Evolutionary conservation across 2,113 vertebrate genomes (phyloP).

Genomic region (Antennarius striatus): DNA sequence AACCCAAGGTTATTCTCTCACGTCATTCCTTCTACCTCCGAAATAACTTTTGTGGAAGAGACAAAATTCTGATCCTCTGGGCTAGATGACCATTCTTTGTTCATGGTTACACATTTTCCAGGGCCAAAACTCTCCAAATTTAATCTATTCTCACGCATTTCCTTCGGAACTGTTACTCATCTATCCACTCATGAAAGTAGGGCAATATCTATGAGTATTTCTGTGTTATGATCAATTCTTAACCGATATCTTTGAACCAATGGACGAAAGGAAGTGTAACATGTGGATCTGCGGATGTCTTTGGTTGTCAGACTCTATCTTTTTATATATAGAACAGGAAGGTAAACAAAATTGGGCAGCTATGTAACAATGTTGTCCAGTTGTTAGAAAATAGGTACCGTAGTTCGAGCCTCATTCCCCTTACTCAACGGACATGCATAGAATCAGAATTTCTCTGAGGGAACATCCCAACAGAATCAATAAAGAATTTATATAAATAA

Average conservation of each 20-base stretch:
- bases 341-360: too few species aligned
- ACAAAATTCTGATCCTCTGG: conserved; percentile 25
- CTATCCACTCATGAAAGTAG: conserved; percentile 12
- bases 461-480: too few species aligned
- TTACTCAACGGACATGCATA: too few species aligned
- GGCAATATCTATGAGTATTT: conserved; percentile 5
- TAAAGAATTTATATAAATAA: too few species aligned
- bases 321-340: too few species aligned
- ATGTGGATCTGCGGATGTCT: neutral
- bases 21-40: too few species aligned
- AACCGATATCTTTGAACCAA: neutral
- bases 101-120: conserved; percentile 12
- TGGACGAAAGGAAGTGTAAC: conserved; percentile 10
- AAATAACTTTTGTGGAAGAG: too few species aligned
- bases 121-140: conserved; percentile 15
- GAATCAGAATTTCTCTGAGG: too few species aligned
- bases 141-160: conserved; percentile 27
- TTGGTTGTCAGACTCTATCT: neutral
- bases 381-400: too few species aligned
- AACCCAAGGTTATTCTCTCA: too few species aligned
- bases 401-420: too few species aligned
- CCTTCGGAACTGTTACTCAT: conserved; percentile 22
- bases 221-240: conserved; percentile 6
- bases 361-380: too few species aligned
- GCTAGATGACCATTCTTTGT: neutral